These are phyloP conservation scores for Xenotilapia longispinis DNA, from an alignment of 2,113 vertebrate species.

Conservation along the genomic window DNA sequence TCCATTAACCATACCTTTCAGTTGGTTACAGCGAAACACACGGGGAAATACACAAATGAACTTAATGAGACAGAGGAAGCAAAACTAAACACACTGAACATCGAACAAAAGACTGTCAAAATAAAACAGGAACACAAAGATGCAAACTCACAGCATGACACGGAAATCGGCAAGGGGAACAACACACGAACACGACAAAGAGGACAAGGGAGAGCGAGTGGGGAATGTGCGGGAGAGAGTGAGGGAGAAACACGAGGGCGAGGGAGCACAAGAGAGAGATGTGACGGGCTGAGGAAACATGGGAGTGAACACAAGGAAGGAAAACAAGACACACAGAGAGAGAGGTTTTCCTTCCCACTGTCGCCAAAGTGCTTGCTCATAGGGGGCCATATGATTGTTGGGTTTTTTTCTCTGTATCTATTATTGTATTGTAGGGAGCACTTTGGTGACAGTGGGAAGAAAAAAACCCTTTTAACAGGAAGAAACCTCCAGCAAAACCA, in stretches of 20 bases:
- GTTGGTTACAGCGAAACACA: background rate
- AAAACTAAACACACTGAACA: background rate
- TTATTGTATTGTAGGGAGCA: background rate
- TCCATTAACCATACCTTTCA: background rate
- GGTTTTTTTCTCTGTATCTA: background rate
- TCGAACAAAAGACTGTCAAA: background rate
- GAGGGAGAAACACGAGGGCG: background rate
- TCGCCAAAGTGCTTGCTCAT: background rate
- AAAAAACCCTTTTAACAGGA: background rate
- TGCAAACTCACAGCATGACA: background rate
- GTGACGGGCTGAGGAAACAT: background rate
- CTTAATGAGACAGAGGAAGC: background rate
- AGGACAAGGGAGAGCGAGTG: background rate
- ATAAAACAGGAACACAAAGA: background rate
- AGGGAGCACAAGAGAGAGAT: background rate
- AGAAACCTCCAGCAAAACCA: background rate
- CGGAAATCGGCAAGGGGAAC: background rate
- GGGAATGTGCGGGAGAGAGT: background rate
- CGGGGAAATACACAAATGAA: background rate
- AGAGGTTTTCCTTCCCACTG: background rate
- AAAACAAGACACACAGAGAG: background rate
- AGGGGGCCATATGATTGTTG: background rate
- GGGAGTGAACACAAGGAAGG: background rate
- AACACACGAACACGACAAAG: background rate
- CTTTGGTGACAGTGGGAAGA: background rate